Base-by-base conservation (phyloP, 2,113 vertebrate genomes). In the Spheniscus mendiculus region DNA sequence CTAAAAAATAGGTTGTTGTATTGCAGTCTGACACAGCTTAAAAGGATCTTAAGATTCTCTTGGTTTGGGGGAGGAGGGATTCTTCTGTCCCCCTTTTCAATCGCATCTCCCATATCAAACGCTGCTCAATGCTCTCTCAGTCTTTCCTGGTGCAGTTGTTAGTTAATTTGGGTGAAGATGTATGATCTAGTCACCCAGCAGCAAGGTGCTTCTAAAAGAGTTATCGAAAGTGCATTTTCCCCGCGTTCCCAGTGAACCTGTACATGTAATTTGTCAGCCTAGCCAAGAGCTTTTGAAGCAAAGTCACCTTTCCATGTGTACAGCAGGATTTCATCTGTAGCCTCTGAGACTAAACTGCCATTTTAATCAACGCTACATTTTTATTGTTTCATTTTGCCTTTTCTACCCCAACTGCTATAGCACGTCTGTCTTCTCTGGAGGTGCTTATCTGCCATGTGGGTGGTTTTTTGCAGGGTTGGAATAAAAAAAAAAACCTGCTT, bases 191-290 rank as follows among this genome's bases (percentile, higher is more conserved):
- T 88, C 81, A 50, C 71, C 91, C 93, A 86, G 93, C 95, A 93
- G 95, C 96, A 94, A 94, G 93, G 93, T 96, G 89, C 73, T 87
- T 83, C 91, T 79, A n/a, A 91, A 70, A 87, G 77, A 87, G 77
- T 82, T 87, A 72, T 59, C 77, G 19, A 49, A 96, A 96, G 89
- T 85, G 83, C 77, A n/a, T 92, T 95, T 95, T 89, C 81, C 77
- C 44, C 70, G 47, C 4, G 4, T 93, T 90, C 81, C 63, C 63
- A 38, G 83, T 87, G 92, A 93, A 85, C 62, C 70, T 81, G 72
- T 47, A 59, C 72, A 3, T 69, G 89, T 84, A 81, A 90, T 96
- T 93, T 91, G 96, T 97, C 95, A 91, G 88, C 77, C 70, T 96
- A 55, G 89, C 91, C 89, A 44, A 87, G 83, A 91, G 96, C 84